phyloP scores from a whole-genome alignment of 2,888 invertebrate species.

The Rotaria sp. region DNA sequence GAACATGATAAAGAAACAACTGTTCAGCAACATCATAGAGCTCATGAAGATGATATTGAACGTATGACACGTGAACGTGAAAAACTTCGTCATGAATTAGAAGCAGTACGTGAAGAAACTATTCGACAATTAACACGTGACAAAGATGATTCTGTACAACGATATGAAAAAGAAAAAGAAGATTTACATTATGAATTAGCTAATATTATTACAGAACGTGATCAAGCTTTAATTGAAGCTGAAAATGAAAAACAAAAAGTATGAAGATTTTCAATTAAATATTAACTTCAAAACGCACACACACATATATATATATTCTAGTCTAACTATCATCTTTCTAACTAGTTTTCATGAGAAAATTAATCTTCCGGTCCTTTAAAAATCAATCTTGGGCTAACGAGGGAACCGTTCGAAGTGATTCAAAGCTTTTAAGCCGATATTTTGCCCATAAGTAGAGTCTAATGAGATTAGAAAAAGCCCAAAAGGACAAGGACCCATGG shows the following conservation, averaged over 20 bases:
- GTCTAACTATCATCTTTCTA: no score
- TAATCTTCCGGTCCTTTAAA: no score
- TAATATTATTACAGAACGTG: slow-evolving; percentile 79
- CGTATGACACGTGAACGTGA: slow-evolving; percentile 49
- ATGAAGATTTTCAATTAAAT: no score
- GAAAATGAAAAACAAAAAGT: slow-evolving; percentile 93
- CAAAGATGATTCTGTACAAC: slow-evolving; percentile 70
- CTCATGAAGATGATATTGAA: slow-evolving; percentile 56
- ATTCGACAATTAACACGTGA: slow-evolving; percentile 45
- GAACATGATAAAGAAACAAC: slow-evolving; percentile 43
- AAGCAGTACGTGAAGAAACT: slow-evolving; percentile 50
- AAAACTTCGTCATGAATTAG: slow-evolving; percentile 53
- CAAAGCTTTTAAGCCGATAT: no score
- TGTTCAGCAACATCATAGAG: slow-evolving; percentile 54
- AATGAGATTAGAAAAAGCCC: no score
- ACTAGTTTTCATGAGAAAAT: no score
- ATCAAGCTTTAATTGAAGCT: slow-evolving; percentile 77
- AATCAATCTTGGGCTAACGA: no score
- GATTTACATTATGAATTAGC: slow-evolving; percentile 72
- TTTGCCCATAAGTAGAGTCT: no score
- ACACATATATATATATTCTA: no score
- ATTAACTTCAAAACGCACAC: no score
- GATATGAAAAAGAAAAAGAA: slow-evolving; percentile 70
- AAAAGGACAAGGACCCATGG: no score
- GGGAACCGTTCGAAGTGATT: no score